Evolutionary conservation across 1,140 invertebrate species (phyloP).

Genomic region (Drosophila arawakana): DNA sequence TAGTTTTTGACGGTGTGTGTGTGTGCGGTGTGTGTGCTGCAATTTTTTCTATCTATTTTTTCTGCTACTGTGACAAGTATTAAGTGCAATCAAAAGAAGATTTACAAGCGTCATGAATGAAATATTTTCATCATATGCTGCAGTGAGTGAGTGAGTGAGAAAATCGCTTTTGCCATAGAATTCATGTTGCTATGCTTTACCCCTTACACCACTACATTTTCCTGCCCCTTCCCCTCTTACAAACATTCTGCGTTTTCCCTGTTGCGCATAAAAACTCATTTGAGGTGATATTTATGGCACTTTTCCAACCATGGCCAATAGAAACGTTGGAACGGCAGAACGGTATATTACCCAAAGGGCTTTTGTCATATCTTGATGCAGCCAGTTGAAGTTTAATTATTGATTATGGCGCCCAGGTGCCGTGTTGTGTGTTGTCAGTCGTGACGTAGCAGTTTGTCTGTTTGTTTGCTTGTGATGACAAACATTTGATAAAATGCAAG

Average conservation of each 20-base stretch:
- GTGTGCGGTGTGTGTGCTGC: constrained; percentile 44
- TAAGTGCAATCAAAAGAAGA: constrained; percentile 83
- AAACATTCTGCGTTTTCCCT: constrained; percentile 28
- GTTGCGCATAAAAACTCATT: constrained; percentile 72
- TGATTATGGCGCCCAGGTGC: constrained; percentile 63
- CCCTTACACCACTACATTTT: not conserved
- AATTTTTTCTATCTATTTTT: constrained; percentile 21
- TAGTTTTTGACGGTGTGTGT: constrained; percentile 1
- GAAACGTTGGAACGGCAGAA: not conserved
- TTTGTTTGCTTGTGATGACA: constrained; percentile 36
- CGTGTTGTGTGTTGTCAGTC: constrained; percentile 1
- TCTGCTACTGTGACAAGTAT: constrained; percentile 72
- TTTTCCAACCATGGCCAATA: constrained; percentile 39
- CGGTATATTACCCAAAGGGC: not conserved
- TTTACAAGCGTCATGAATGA: constrained; percentile 83
- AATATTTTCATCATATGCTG: constrained; percentile 79
- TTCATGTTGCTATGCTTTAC: not conserved
- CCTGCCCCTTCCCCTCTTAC: not conserved
- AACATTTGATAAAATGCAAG: constrained; percentile 52
- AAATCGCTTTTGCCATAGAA: not conserved
- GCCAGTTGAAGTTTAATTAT: constrained; percentile 71
- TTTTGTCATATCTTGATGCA: constrained; percentile 62
- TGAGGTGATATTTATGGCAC: constrained; percentile 70
- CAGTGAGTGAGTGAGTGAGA: constrained; percentile 18
- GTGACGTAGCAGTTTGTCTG: constrained; percentile 3